Base-by-base conservation (phyloP, 2,888 invertebrate species). In the Gryllus longicercus region DNA sequence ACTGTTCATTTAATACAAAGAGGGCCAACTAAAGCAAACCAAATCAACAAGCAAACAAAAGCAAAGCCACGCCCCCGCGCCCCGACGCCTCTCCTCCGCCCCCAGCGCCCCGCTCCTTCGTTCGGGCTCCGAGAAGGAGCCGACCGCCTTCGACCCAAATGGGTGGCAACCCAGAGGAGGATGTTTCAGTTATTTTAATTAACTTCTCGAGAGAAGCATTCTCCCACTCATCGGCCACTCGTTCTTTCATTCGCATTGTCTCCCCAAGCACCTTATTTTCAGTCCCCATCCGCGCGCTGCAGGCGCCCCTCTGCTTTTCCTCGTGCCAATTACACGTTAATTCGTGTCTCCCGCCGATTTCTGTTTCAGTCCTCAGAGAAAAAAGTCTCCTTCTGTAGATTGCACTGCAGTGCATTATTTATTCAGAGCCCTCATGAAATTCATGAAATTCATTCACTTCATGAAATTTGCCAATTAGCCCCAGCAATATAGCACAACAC, bases 131-230 rank as follows among this genome's bases (percentile, higher is more conserved):
- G 50, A 77, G 50, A 77, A 75, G 75, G 21, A 75, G 2, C 23
- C 77, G 49, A n/a, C 21, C 25, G 77, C 21, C 21, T 14, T 21
- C 49, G 49, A 49, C 77, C 21, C 16, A 4, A 14, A 14, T 21
- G 75, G 21, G 25, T 75, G 21, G 14, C 23, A 23, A 75, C 49
- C 21, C 50, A 50, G 18, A 12, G 50, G 12, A 14, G 77, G 49
- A 50, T 16, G 12, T 12, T n/a, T 50, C 50, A 50, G 50, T 77
- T 80, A 81, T 80, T 81, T 81, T 81, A 81, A 81, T 81, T 81
- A 81, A 81, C 81, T 81, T 79, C 25, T 49, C 76, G 25, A 51
- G 79, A 50, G 78, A 50, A 79, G 51, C 76, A 74, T 63, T 63
- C n/a, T 63, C 63, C 63, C 63, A 63, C 63, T 63, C 63, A n/a